These are phyloP conservation scores for Agrotis exclamationis DNA, from an alignment of 2,888 invertebrate genomes.

Conservation along the genomic window DNA sequence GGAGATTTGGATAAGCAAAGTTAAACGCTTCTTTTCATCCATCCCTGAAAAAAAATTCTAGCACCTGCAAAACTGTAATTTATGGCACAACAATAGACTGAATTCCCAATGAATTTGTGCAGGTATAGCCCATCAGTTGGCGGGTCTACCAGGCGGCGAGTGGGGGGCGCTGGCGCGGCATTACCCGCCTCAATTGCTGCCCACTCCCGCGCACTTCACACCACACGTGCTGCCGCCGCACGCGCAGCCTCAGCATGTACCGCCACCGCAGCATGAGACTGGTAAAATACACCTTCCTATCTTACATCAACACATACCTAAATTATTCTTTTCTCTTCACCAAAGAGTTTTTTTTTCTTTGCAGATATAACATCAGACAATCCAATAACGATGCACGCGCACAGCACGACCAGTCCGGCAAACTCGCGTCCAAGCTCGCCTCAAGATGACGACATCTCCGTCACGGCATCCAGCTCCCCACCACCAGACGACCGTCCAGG, in stretches of 20 bases:
- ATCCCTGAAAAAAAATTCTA: too few relatives aligned
- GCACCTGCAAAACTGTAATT: too few relatives aligned
- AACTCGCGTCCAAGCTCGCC: conserved; percentile 92
- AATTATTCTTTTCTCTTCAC: background rate
- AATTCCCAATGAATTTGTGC: conserved; percentile 47
- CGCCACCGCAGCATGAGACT: conserved; percentile 90
- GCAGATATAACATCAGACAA: conserved; percentile 85
- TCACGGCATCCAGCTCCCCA: conserved; percentile 91
- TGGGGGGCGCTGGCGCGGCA: conserved; percentile 93
- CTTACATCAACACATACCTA: background rate
- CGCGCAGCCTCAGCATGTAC: conserved; percentile 84
- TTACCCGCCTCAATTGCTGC: conserved; percentile 87
- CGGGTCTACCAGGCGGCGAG: conserved; percentile 92
- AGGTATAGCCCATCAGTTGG: conserved; percentile 95
- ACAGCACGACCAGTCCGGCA: conserved; percentile 94
- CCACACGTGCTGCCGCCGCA: conserved; percentile 90
- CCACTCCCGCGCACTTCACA: conserved; percentile 91
- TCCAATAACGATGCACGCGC: conserved; percentile 90
- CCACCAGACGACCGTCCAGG: conserved; percentile 90
- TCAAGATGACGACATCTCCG: conserved; percentile 92
- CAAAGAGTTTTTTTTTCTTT: conserved; percentile 26
- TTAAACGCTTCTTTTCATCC: too few relatives aligned
- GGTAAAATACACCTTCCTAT: conserved; percentile 70
- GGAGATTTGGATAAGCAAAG: too few relatives aligned
- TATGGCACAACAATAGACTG: background rate